Conservation (phyloP, 2,113 vertebrate genomes). For the Dasyprocta punctata region DNA sequence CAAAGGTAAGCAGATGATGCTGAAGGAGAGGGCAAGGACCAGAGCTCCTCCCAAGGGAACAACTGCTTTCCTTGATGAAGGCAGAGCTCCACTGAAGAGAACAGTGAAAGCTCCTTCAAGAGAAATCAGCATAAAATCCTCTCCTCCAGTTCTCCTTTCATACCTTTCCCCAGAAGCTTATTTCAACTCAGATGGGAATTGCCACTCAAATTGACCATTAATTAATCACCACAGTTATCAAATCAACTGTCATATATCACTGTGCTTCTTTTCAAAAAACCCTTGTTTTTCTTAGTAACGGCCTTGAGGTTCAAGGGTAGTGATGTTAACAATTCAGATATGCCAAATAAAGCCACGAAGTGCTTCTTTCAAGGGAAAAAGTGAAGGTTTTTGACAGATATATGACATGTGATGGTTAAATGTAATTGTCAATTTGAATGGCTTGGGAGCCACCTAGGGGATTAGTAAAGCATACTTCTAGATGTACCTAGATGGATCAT, state of each 20-base stretch:
- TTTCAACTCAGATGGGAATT: not conserved
- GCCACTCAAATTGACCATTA: not conserved
- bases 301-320: not conserved
- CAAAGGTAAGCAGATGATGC: not conserved
- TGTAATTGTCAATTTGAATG: not conserved
- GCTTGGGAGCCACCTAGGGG: not conserved
- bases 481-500: not conserved
- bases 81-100: not conserved
- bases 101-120: not conserved
- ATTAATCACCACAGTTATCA: not conserved
- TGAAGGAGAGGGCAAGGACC: not conserved
- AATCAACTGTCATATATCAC: not conserved
- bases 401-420: not conserved
- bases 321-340: not conserved
- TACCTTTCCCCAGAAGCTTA: not conserved
- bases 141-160: not conserved
- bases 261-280: not conserved
- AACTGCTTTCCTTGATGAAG: not conserved
- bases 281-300: not conserved
- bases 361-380: not conserved
- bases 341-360: not conserved
- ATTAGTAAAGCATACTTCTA: not conserved
- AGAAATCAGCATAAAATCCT: not conserved
- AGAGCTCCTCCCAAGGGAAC: not conserved
- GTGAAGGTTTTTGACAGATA: not conserved